Evolutionary conservation across 2,797 vertebrate species (phyloP).

Genomic region (Macroramphosus scolopax): DNA sequence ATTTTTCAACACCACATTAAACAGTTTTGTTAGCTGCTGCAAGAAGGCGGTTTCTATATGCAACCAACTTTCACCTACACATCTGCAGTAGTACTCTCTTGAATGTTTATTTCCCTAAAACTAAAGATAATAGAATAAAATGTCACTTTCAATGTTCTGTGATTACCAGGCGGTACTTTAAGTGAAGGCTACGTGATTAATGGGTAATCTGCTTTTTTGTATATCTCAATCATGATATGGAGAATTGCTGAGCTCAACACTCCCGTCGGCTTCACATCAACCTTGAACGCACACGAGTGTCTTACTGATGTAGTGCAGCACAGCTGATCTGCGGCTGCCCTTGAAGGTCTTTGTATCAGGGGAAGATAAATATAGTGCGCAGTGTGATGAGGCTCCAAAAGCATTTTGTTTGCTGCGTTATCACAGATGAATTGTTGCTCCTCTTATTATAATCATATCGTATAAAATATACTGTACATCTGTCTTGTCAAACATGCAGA

Average conservation of each 20-base stretch:
- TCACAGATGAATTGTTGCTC: no score
- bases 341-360: constrained; percentile 5
- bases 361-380: background rate
- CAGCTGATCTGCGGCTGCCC: constrained; percentile 14
- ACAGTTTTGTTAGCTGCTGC: no score
- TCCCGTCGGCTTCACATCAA: constrained; percentile 12
- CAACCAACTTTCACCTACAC: no score
- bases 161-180: constrained; percentile 2
- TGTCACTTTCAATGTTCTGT: no score
- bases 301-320: constrained; percentile 13
- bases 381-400: background rate
- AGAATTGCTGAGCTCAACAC: constrained; percentile 22
- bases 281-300: constrained; percentile 8
- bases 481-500: no score
- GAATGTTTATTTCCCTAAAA: no score
- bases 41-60: no score
- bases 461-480: no score
- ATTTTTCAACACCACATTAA: no score
- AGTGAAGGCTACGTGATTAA: constrained; percentile 16
- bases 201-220: constrained; percentile 25
- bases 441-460: no score
- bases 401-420: no score
- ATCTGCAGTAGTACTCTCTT: no score
- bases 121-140: background rate
- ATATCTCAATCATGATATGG: constrained; percentile 21